Evolutionary conservation across 2,797 vertebrate species (phyloP).

Genomic region (Loriculus beryllinus): DNA sequence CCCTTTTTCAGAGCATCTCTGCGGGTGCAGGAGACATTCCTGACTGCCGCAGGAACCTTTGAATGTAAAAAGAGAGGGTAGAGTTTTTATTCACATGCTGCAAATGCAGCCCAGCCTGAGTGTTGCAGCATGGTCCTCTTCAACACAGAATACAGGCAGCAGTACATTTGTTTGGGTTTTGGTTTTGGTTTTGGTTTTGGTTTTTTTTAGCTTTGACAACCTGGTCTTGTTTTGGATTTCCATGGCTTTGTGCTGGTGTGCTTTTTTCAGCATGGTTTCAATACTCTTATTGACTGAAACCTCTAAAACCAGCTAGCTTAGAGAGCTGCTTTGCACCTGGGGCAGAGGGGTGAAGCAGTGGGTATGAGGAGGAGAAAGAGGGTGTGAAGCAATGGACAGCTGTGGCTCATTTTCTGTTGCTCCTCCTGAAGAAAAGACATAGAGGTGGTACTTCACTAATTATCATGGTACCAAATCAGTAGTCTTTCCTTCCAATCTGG

Average conservation of each 20-base stretch:
- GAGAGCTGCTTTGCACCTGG: not conserved
- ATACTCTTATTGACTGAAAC: not conserved
- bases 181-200: no score
- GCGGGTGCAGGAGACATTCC: rapidly evolving
- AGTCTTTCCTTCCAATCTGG: not conserved
- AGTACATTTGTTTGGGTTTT: rapidly evolving
- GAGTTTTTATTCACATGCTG: rapidly evolving
- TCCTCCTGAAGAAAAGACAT: not conserved
- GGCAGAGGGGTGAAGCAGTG: not conserved
- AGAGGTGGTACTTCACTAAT: not conserved
- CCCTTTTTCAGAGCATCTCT: not conserved
- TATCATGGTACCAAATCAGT: not conserved
- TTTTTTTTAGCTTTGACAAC: not conserved
- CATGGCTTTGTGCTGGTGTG: rapidly evolving
- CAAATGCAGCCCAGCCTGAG: no score
- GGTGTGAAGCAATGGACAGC: not conserved
- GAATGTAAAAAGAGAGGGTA: not conserved
- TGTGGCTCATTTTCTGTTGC: rapidly evolving
- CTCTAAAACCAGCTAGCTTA: rapidly evolving
- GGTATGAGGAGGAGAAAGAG: not conserved
- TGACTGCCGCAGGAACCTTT: not conserved
- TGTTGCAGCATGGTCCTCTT: rapidly evolving
- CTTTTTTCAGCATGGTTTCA: not conserved
- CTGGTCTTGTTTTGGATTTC: not conserved
- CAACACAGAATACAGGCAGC: not conserved